phyloP scores from a whole-genome alignment of 2,113 vertebrate species.

The Amblyornis subalaris region DNA sequence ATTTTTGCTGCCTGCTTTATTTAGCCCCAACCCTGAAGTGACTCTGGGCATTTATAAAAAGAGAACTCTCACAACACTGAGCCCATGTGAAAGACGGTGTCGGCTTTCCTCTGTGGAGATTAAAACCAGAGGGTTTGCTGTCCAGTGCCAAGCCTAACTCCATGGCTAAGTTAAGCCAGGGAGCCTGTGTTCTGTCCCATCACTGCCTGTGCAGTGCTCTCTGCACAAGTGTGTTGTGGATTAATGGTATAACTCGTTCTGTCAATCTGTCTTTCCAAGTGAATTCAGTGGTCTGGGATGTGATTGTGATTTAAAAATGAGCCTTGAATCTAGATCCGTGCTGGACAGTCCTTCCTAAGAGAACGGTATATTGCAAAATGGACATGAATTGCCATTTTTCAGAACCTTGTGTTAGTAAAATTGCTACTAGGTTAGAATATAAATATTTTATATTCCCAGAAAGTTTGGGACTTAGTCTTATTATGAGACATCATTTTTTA shows the following conservation, averaged over 20 bases:
- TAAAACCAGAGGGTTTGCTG: slow-evolving; percentile 16
- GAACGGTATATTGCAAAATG: neutral
- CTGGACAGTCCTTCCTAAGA: neutral
- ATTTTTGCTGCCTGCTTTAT: slow-evolving; percentile 52
- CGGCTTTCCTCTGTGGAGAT: slow-evolving; percentile 15
- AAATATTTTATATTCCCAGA: neutral
- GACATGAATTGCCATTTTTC: neutral
- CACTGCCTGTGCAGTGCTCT: neutral
- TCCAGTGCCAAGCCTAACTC: slow-evolving; percentile 10
- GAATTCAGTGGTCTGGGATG: neutral
- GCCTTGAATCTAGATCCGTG: neutral
- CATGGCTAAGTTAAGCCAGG: neutral
- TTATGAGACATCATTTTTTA: neutral
- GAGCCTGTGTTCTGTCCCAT: neutral
- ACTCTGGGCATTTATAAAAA: slow-evolving; percentile 44
- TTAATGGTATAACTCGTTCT: neutral
- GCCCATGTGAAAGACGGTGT: slow-evolving; percentile 38
- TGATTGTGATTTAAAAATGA: neutral
- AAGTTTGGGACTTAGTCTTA: neutral
- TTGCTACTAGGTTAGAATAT: neutral
- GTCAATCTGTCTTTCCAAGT: neutral
- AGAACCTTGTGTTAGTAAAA: neutral
- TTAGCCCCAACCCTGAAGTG: slow-evolving; percentile 32
- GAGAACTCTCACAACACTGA: slow-evolving; percentile 22
- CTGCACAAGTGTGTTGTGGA: neutral